Evolutionary conservation across 1,140 invertebrate genomes (phyloP).

Genomic region (Macrotrachela quadricornifera): DNA sequence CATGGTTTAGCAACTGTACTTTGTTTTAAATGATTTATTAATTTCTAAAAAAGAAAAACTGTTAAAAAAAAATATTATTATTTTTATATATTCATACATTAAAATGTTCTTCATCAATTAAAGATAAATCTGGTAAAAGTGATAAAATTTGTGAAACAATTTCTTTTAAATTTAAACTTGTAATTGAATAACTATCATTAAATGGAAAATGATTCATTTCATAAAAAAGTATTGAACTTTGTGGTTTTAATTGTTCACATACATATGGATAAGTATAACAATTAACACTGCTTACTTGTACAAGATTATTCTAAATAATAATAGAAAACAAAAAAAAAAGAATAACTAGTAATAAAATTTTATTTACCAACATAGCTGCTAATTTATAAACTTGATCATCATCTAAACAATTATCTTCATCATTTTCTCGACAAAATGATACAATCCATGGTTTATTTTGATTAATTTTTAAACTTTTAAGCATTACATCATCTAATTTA

Average conservation of each 20-base stretch:
- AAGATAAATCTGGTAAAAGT: constrained; percentile 34
- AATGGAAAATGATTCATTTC: constrained; percentile 21
- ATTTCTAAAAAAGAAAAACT: no score
- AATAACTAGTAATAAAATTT: no score
- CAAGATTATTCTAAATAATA: constrained; percentile 32
- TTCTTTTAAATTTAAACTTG: constrained; percentile 27
- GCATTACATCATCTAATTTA: constrained; percentile 19
- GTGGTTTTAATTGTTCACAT: constrained; percentile 29
- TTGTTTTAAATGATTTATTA: constrained; percentile 13
- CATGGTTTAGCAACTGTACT: constrained; percentile 27
- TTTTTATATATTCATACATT: constrained; percentile 10
- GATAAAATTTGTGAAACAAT: constrained; percentile 36
- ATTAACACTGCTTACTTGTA: constrained; percentile 35
- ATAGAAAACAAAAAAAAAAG: not conserved
- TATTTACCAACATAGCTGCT: constrained; percentile 41
- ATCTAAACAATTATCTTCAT: constrained; percentile 32
- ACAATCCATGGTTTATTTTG: constrained; percentile 30
- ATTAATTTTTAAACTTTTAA: constrained; percentile 12
- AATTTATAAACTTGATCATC: constrained; percentile 37
- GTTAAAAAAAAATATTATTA: no score
- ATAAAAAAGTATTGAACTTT: constrained; percentile 33
- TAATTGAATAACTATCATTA: constrained; percentile 13
- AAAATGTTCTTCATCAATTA: constrained; percentile 17
- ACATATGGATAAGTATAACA: constrained; percentile 29
- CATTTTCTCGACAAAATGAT: constrained; percentile 30